Conservation (phyloP, 2,113 vertebrate genomes). For the Egretta garzetta region DNA sequence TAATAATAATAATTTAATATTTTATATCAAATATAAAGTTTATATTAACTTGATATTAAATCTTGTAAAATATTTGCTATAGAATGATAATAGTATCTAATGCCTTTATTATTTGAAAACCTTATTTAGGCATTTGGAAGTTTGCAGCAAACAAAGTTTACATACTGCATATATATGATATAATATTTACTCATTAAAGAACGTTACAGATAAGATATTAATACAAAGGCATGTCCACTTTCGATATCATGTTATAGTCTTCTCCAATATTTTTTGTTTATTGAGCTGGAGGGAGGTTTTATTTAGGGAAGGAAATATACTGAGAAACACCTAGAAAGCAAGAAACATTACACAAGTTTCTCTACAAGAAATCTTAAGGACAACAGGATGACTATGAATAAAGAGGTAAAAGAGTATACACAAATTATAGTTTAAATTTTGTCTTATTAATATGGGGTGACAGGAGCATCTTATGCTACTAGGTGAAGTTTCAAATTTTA, state of each 20-base stretch:
- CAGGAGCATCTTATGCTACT: slow-evolving; percentile 24
- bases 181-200: not conserved
- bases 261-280: not conserved
- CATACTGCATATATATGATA: not conserved
- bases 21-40: not conserved
- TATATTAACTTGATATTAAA: not conserved
- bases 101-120: not conserved
- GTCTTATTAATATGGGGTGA: slow-evolving; percentile 43
- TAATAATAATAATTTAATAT: not conserved
- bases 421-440: slow-evolving; percentile 54
- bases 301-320: not conserved
- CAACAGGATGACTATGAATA: slow-evolving; percentile 1
- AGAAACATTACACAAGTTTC: not conserved
- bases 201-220: not conserved
- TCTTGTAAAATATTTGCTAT: not conserved
- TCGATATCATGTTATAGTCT: not conserved
- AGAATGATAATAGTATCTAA: not conserved
- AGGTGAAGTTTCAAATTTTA: slow-evolving; percentile 56
- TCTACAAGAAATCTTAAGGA: not conserved
- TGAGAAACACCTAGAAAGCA: not conserved
- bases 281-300: not conserved
- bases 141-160: not conserved
- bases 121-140: not conserved
- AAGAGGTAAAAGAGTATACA: slow-evolving; percentile 11
- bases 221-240: not conserved